Percentiles rank a stretch among this genome's conserved stretches.
Evolutionary conservation across 2,888 invertebrate genomes (phyloP).

Genomic region (Pollenia angustigena): DNA sequence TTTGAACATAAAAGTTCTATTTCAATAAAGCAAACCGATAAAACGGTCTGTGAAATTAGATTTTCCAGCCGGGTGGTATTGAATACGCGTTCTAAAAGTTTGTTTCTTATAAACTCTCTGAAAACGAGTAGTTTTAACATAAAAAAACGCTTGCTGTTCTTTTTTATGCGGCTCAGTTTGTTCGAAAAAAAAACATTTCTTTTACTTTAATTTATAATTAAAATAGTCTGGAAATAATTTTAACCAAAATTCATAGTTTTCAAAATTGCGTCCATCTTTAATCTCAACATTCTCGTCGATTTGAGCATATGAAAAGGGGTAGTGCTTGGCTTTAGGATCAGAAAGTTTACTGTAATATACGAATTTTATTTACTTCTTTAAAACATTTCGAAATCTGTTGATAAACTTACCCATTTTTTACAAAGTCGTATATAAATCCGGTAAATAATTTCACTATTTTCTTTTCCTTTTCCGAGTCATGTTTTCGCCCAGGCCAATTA

Average conservation of each 20-base stretch:
- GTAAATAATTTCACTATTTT: slow-evolving; percentile 84
- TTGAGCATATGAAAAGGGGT: slow-evolving; percentile 55
- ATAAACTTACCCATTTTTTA: slow-evolving; percentile 82
- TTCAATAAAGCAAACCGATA: too few relatives aligned
- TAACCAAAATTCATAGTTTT: slow-evolving; percentile 63
- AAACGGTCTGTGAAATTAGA: too few relatives aligned
- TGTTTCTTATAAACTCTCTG: too few relatives aligned
- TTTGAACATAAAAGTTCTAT: too few relatives aligned
- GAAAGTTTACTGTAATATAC: slow-evolving; percentile 40
- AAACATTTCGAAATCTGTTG: background rate
- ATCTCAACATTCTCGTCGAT: slow-evolving; percentile 39
- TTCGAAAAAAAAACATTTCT: background rate
- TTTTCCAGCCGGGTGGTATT: too few relatives aligned
- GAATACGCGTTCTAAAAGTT: too few relatives aligned
- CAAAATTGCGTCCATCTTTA: slow-evolving; percentile 44
- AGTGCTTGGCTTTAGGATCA: slow-evolving; percentile 14
- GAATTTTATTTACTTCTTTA: background rate
- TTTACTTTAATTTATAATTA: slow-evolving; percentile 36
- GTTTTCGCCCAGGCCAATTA: slow-evolving; percentile 32
- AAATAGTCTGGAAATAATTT: slow-evolving; percentile 55
- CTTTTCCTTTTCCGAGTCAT: slow-evolving; percentile 9
- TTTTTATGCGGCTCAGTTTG: too few relatives aligned
- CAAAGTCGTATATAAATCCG: slow-evolving; percentile 84
- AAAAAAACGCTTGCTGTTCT: too few relatives aligned
- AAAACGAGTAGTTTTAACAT: too few relatives aligned